Percentiles rank a stretch among this genome's conserved stretches.
phyloP scores from a whole-genome alignment of 2,113 vertebrate species.

The Stigmatopora nigra region DNA sequence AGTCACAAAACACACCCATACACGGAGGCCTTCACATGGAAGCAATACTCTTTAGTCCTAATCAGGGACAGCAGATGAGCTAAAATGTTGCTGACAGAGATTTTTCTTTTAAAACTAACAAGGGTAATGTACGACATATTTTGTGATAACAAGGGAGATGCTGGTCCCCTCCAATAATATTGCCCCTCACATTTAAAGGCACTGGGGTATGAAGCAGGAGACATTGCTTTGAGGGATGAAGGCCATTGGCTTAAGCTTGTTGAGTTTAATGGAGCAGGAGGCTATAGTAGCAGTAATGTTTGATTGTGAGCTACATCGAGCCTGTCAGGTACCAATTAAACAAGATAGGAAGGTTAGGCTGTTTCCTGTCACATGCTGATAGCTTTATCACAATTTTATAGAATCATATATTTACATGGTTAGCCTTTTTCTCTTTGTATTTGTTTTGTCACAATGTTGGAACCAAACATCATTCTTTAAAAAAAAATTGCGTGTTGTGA shows the following conservation, averaged over 20 bases:
- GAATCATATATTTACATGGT: background rate
- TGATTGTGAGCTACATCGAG: conserved; percentile 43
- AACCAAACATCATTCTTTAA: background rate
- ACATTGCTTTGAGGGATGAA: conserved; percentile 59
- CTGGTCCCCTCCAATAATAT: conserved; percentile 39
- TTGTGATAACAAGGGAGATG: conserved; percentile 59
- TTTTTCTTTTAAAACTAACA: conserved; percentile 62
- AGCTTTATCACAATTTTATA: conserved; percentile 10
- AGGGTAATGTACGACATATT: conserved; percentile 55
- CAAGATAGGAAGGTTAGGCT: conserved; percentile 19
- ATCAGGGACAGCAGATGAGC: conserved; percentile 25
- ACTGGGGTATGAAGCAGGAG: conserved; percentile 59
- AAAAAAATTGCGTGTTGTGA: conserved; percentile 4
- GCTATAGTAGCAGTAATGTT: conserved; percentile 55
- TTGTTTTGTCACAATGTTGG: background rate
- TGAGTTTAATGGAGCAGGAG: conserved; percentile 67
- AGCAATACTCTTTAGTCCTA: conserved; percentile 47
- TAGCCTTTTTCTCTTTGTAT: background rate
- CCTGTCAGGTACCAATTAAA: conserved; percentile 43
- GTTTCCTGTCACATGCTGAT: conserved; percentile 14
- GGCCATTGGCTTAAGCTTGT: conserved; percentile 64
- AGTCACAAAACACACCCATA: conserved; percentile 25
- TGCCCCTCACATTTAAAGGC: conserved; percentile 61
- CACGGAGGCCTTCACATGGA: conserved; percentile 24
- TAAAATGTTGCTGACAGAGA: conserved; percentile 52